phyloP scores from a whole-genome alignment of 2,797 vertebrate species.

The Echeneis naucrates region DNA sequence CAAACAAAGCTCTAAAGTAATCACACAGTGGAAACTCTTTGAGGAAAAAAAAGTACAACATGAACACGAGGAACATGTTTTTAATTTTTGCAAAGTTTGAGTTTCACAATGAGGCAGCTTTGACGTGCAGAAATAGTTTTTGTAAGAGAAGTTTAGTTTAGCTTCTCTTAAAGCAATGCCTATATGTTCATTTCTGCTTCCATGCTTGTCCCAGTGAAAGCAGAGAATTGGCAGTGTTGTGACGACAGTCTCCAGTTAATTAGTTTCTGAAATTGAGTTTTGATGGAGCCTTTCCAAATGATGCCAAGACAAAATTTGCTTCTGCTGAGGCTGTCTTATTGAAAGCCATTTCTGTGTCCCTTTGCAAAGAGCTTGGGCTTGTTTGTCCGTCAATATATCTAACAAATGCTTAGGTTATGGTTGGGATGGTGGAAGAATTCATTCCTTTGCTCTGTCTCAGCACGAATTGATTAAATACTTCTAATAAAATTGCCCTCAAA shows the following conservation, averaged over 20 bases:
- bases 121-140: constrained; percentile 27
- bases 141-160: constrained; percentile 7
- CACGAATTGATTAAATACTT: constrained; percentile 66
- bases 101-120: constrained; percentile 20
- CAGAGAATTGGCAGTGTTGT: constrained; percentile 92
- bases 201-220: constrained; percentile 83
- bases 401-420: constrained; percentile 88
- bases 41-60: constrained; percentile 26
- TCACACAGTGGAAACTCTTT: constrained; percentile 54
- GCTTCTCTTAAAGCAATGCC: constrained; percentile 62
- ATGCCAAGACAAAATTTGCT: constrained; percentile 98
- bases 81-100: constrained; percentile 45
- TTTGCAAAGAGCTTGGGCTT: constrained; percentile 88
- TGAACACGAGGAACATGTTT: constrained; percentile 34
- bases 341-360: constrained; percentile 93
- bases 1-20: constrained; percentile 27
- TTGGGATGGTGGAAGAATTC: constrained; percentile 37
- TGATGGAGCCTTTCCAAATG: constrained; percentile 99
- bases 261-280: constrained; percentile 99
- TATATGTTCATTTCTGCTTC: constrained; percentile 58
- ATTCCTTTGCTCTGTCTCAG: constrained; percentile 24
- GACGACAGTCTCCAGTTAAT: constrained; percentile 96
- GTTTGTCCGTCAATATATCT: constrained; percentile 93
- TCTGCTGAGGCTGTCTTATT: constrained; percentile 89
- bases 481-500: constrained; percentile 27